Percentiles rank a stretch among this genome's conserved stretches.
Conservation (phyloP, 2,113 vertebrate species). For the Gopherus flavomarginatus region DNA sequence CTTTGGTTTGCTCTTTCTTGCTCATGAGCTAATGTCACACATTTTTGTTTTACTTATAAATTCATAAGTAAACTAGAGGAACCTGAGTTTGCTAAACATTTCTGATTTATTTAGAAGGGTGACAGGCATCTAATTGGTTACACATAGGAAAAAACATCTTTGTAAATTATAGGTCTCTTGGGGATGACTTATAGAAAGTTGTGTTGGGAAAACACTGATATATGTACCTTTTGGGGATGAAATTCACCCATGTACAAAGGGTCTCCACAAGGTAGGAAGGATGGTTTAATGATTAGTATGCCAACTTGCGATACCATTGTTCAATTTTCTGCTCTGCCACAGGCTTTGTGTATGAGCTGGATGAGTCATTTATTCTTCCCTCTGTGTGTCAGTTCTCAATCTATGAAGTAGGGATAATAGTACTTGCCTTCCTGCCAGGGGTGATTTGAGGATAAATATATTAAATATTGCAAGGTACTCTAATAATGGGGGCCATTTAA, state of each 20-base stretch:
- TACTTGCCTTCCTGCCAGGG: background rate
- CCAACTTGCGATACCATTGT: accelerated
- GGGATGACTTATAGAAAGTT: background rate
- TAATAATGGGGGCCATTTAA: background rate
- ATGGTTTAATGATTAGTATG: background rate
- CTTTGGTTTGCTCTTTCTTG: background rate
- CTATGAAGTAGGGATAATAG: accelerated
- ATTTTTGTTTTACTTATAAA: background rate
- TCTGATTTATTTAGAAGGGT: background rate
- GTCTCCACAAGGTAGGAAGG: background rate
- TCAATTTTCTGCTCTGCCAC: background rate
- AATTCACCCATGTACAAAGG: background rate
- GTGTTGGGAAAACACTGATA: constrained; percentile 4
- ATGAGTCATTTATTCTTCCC: background rate
- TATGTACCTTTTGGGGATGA: background rate
- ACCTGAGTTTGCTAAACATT: background rate
- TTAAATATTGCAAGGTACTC: background rate
- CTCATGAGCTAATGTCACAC: background rate
- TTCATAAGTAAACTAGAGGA: background rate
- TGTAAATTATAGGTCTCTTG: background rate
- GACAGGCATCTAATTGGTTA: background rate
- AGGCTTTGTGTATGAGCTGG: background rate
- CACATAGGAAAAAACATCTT: background rate
- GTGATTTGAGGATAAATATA: background rate
- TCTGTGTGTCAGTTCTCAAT: background rate